Evolutionary conservation across 2,113 vertebrate genomes (phyloP), one percentile per base, ranked within the genome.

Genomic region (Bucco capensis): DNA sequence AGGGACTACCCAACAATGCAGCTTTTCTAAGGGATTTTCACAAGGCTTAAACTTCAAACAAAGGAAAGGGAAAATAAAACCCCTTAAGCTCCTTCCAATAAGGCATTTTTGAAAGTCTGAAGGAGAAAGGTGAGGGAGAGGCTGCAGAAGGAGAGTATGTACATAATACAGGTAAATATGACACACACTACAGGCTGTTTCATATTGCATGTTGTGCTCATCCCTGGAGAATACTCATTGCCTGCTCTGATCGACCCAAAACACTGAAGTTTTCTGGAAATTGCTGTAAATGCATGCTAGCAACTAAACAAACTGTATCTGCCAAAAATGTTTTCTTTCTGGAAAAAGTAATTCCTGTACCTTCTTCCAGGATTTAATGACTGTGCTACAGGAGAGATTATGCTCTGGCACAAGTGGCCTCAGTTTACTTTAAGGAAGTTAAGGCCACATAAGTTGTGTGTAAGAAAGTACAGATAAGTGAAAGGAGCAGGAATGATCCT

Each of bases 401-500:
- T 3, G 19, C 78, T 86, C 40, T 79, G 90, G 82, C 90, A 97
- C 49, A 57, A 86, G 81, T 25, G 56, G 85, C 42, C 53, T 92
- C 17, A 22, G 78, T 94, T 96, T 95, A 91, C 96, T 97, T 96
- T 92, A 90, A 95, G 80, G 91, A 89, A 51, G 11, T 2, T 1
- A 19, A 2, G 97, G 88, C 96, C 96, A 97, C 95, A 94, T 95
- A 97, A 96, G 93, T 65, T 62, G 94, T 35, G 40, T 23, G 51
- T 71, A 84, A 96, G 70, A 93, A 90, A 83, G 87, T 65, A 75
- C 25, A 89, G 74, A 21, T 51, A 92, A 83, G 90, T 51, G 70
- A 80, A 93, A 96, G 70, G 80, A 92, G 73, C 58, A 92, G 83
- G 61, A 81, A 35, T 9, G 70, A 77, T 71, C 83, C 73, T 69